Base-by-base conservation (phyloP, 2,113 vertebrate species). In the Gymnocephalus cernua region DNA sequence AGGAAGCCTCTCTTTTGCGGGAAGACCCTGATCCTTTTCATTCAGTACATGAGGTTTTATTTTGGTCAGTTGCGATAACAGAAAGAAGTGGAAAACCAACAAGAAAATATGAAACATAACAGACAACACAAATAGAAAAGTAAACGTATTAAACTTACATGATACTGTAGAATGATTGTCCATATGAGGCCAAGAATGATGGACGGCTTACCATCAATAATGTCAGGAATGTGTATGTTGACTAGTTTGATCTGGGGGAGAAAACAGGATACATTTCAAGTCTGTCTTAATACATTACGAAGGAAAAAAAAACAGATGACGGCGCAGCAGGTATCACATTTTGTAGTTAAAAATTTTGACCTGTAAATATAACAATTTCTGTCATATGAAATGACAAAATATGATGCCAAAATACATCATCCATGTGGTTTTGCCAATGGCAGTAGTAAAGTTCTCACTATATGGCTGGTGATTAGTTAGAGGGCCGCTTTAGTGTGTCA, bases 101-200 rank as follows among this genome's bases (percentile, higher is more conserved):
- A 63, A 10, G 16, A 27, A 74, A 74, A 38, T 4, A 23, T 32
- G 11, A 53, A 62, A 41, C 2, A 32, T 2, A 25, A 41, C 4
- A 51, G 27, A 41, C 10, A 29, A 53, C 5, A 51, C 15, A 0
- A 27, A 23, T 14, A 27, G 1, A 25, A 47, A 11, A 19, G 10
- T 4, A 11, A 41, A n/a, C 1, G 6, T 8, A 16, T 50, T 3
- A 3, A 61, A 62, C 97, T 96, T 89, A 99, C 98, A 61, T 99
- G 97, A 86, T 99, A 99, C 95, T 99, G 97, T 63, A 98, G 94
- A 82, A 99, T 99, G 93, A 99, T 97, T 48, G 95, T 97, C 98
- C 98, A 99, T 88, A 99, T 96, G 53, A 99, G 94, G 79, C 98
- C 97, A 85, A 99, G 96, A 90, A 99, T 97, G 92, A 99, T 98